Evolutionary conservation across 2,113 vertebrate genomes (phyloP), one percentile per base, ranked within the genome.

Genomic region (Penelope pileata): DNA sequence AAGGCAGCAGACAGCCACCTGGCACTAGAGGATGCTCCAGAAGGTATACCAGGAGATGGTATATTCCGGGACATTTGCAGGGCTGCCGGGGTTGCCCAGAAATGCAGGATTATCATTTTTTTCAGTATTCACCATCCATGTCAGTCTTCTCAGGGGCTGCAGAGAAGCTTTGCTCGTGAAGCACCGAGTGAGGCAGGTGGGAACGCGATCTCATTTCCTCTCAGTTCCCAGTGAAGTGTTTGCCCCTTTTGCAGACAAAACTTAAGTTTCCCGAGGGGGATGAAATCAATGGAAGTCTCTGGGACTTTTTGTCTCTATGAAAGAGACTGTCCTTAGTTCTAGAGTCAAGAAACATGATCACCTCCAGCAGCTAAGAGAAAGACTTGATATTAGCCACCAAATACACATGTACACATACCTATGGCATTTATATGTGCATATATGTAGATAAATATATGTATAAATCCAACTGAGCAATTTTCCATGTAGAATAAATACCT

Each of bases 271-370:
- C 79, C 79, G 45, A 78, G 86, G 90, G 93, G 81, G 86, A 86
- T 63, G 42, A 78, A 93, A 90, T 93, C 88, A 96, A 22, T 96
- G 83, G 83, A 93, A 79, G 80, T 83, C 67, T 88, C 88, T n/a
- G 50, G 73, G 91, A 75, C 77, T 88, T 93, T 93, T 40, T 16
- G 47, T 66, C 86, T 95, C 43, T 81, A 23, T 91, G 86, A 91
- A 93, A 91, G 95, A 94, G n/a, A 72, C n/a, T 93, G 88, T 72
- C 82, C 93, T 91, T 45, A 95, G 85, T 69, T 91, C 66, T 92
- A 74, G 42, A 23, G 42, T 85, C 48, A 92, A 74, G 91, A 96
- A 95, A 83, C 51, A 34, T 22, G 91, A 95, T 91, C 93, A 53
- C 3, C 2, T 78, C 64, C n/a, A 81, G 64, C 80, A 90, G 83